Percentiles rank a stretch among this genome's conserved stretches.
Evolutionary conservation across 2,888 invertebrate genomes (phyloP).

Genomic region (Bimastos eiseni): DNA sequence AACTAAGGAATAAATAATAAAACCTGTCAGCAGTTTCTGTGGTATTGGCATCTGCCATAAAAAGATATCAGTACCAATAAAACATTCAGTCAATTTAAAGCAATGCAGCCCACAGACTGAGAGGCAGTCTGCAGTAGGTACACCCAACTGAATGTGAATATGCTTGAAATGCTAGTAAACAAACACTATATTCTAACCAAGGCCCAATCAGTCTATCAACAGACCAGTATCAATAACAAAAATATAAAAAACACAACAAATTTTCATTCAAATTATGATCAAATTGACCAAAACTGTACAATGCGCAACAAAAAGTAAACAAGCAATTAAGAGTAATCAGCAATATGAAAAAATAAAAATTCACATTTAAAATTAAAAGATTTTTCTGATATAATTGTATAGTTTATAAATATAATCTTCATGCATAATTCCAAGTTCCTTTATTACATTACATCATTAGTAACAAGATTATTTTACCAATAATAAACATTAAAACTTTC

Average conservation of each 20-base stretch:
- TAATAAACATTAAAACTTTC: neutral
- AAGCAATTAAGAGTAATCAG: neutral
- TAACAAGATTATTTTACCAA: neutral
- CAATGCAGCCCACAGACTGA: neutral
- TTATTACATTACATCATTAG: neutral
- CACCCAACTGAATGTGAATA: neutral
- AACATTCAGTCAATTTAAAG: neutral
- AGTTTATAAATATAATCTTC: neutral
- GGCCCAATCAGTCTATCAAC: neutral
- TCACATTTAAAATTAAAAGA: neutral
- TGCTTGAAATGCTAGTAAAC: neutral
- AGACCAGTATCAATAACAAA: neutral
- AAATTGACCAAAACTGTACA: neutral
- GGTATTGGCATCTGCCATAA: neutral
- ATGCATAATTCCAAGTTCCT: neutral
- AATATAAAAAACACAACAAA: neutral
- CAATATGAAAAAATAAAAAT: neutral
- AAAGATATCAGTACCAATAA: neutral
- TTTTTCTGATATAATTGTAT: neutral
- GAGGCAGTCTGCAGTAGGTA: neutral
- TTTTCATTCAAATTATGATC: neutral
- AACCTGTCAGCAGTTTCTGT: neutral
- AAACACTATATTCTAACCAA: neutral
- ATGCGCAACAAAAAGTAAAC: neutral
- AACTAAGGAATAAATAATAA: neutral